phyloP scores from a whole-genome alignment of 2,113 vertebrate genomes.

The human (Homo sapiens) region GRCh38 chr6:154430501-154431000 shows the following conservation, averaged over 20 bases:
- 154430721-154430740: neutral
- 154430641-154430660: neutral
- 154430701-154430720: neutral
- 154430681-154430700: neutral
- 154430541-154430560: slow-evolving; percentile 87
- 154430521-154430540: slow-evolving; percentile 89
- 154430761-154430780: neutral
- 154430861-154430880: neutral
- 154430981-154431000: neutral
- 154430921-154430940: neutral
- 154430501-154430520: slow-evolving; percentile 92
- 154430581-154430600: slow-evolving; percentile 90
- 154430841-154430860: neutral
- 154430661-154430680: neutral
- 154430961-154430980: neutral
- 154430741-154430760: fast-evolving
- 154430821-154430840: neutral
- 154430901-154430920: neutral
- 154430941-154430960: neutral
- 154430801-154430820: neutral
- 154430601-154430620: neutral
- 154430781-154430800: neutral
- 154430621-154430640: slow-evolving; percentile 30
- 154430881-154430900: neutral
- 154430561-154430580: slow-evolving; percentile 94